Base-by-base conservation (phyloP, 2,888 invertebrate species). In the Agonopterix arenella region DNA sequence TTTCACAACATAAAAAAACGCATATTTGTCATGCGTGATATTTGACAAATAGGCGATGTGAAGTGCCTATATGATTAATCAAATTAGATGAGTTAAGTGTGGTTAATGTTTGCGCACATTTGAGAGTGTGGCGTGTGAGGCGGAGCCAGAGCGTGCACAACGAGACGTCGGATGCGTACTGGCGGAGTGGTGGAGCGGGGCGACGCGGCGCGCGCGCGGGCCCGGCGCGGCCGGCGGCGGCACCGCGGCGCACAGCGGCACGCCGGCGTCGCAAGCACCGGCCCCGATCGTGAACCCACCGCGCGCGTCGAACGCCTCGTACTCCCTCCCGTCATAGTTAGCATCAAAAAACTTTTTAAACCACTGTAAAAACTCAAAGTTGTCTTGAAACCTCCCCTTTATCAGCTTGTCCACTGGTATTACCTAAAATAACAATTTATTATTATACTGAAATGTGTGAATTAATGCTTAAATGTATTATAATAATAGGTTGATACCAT, bases 281-380 rank as follows among this genome's bases (percentile, higher is more conserved):
- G 93, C 92, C 72, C 97, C 97, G 73, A 98, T 90, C 57, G 91
- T 90, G 68, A 95, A 90, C 63, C 96, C 96, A 61, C 95, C 95
- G 53, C 99, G 93, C 51, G 96, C 96, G 60, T 95, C 95, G 60
- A 95, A 89, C 49, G 98, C 96, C 80, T 98, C 97, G 88, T 99
- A 99, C 66, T 97, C 97, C 71, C 96, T 94, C 62, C 98, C 98
- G 84, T 98, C 98, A 90, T 98, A 99, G 91, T 99, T 99, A 65
- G 99, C 98, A 91, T 99, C 99, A 89, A 99, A 99, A 91, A 99
- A 99, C 89, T 98, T 98, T 93, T 99, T 99, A 92, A 99, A 99
- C 99, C 99, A 99, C 92, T 99, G 99, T 71, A 99, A 95, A 91
- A 99, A 99, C 91, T 99, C 99, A 93, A 99, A 99, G 92, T 99